These are phyloP conservation scores for Gorsachius goisagi DNA, from an alignment of 2,113 vertebrate species.

Conservation along the genomic window DNA sequence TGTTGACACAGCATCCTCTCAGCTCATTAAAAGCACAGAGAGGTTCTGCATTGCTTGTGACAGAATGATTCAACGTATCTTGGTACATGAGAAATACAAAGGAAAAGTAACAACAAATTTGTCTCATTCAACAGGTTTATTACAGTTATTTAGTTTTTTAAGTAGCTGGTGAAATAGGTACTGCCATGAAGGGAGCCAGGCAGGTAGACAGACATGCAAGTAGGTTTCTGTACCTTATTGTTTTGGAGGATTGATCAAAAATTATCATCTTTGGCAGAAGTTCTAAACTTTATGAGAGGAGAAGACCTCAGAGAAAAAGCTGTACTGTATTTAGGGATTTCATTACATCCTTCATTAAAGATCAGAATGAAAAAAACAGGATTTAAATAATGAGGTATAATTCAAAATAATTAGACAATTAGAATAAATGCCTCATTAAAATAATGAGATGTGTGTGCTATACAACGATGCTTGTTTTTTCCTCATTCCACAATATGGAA, in stretches of 20 bases:
- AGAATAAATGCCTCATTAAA: slow-evolving; percentile 30
- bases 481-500: background rate
- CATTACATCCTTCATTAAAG: slow-evolving; percentile 59
- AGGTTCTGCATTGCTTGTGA: background rate
- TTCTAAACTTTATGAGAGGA: background rate
- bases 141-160: background rate
- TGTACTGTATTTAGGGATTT: slow-evolving; percentile 12
- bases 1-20: background rate
- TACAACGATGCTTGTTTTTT: background rate
- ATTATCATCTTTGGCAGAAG: background rate
- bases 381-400: slow-evolving; percentile 46
- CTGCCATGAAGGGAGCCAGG: background rate
- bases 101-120: background rate
- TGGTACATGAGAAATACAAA: background rate
- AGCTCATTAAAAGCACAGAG: background rate
- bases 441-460: background rate
- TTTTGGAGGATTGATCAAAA: background rate
- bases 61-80: background rate
- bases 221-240: background rate
- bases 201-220: background rate
- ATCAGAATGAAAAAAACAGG: slow-evolving; percentile 42
- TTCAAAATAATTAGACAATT: slow-evolving; percentile 53
- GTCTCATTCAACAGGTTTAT: background rate
- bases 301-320: background rate
- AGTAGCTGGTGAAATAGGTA: background rate